These are phyloP conservation scores for Luperina nickerlii DNA, from an alignment of 2,888 invertebrate genomes.

Conservation along the genomic window DNA sequence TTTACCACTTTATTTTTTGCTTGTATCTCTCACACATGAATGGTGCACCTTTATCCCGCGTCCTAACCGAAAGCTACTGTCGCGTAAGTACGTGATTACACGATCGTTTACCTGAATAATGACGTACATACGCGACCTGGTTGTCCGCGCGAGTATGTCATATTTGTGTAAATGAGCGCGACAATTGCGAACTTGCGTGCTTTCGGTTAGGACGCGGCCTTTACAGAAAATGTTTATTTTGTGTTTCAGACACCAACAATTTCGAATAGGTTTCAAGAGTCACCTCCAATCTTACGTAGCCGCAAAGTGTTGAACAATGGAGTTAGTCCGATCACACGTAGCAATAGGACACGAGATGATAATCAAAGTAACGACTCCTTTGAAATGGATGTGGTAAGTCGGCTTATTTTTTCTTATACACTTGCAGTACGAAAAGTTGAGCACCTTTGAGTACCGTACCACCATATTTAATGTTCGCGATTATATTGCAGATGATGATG, in stretches of 20 bases:
- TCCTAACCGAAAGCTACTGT: not conserved
- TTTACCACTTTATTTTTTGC: not conserved
- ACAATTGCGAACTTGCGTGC: not conserved
- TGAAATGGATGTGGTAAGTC: constrained; percentile 80
- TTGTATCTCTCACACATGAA: not conserved
- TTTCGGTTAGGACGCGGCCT: not conserved
- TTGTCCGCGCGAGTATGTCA: not conserved
- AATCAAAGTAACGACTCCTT: constrained; percentile 72
- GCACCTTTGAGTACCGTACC: not conserved
- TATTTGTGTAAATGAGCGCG: not conserved
- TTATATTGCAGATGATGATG: too few species aligned
- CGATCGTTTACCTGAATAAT: not conserved
- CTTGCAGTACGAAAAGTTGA: not conserved
- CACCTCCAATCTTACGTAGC: constrained; percentile 59
- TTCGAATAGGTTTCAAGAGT: constrained; percentile 35
- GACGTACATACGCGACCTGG: not conserved
- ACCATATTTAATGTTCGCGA: not conserved
- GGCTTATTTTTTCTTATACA: not conserved
- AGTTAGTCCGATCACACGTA: constrained; percentile 28
- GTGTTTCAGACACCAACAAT: constrained; percentile 54
- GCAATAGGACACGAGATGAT: constrained; percentile 35
- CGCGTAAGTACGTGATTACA: not conserved
- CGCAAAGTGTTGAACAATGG: constrained; percentile 49
- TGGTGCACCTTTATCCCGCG: not conserved
- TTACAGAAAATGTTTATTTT: not conserved